phyloP scores from a whole-genome alignment of 2,888 invertebrate genomes.

The Embidobia sp. region DNA sequence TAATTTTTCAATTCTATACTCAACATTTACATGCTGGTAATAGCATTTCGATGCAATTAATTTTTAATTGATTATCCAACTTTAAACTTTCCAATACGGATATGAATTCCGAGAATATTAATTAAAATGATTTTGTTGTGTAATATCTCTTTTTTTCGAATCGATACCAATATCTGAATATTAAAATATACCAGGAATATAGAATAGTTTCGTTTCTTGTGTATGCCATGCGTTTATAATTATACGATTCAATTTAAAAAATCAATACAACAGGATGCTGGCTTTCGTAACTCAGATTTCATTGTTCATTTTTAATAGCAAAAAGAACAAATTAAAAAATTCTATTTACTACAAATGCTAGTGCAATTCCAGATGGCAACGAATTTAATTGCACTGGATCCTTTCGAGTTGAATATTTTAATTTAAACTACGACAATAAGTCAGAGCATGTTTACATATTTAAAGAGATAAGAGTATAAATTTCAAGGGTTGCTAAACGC shows the following conservation, averaged over 20 bases:
- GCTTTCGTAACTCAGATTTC: too few relatives aligned
- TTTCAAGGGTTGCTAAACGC: conserved; percentile 24
- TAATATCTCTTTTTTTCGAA: background rate
- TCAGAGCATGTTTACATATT: conserved; percentile 34
- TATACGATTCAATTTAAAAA: conserved; percentile 32
- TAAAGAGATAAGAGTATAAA: conserved; percentile 41
- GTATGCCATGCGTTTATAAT: conserved; percentile 26
- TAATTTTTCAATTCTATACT: too few relatives aligned
- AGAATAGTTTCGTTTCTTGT: conserved; percentile 8
- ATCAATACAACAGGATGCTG: conserved; percentile 23
- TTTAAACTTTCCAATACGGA: too few relatives aligned
- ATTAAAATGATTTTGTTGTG: background rate
- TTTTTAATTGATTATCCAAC: too few relatives aligned
- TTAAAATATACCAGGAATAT: conserved; percentile 4
- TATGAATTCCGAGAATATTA: too few relatives aligned
- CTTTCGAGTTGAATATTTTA: conserved; percentile 10
- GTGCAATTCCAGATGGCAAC: background rate
- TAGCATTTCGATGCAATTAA: too few relatives aligned
- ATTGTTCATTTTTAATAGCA: too few relatives aligned
- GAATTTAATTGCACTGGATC: conserved; percentile 11
- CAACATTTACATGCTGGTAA: too few relatives aligned
- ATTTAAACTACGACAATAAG: conserved; percentile 16
- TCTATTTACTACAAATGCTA: too few relatives aligned
- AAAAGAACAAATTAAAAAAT: too few relatives aligned
- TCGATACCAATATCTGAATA: conserved; percentile 14